Evolutionary conservation across 2,113 vertebrate genomes (phyloP).

Genomic region (Cromileptes altivelis): DNA sequence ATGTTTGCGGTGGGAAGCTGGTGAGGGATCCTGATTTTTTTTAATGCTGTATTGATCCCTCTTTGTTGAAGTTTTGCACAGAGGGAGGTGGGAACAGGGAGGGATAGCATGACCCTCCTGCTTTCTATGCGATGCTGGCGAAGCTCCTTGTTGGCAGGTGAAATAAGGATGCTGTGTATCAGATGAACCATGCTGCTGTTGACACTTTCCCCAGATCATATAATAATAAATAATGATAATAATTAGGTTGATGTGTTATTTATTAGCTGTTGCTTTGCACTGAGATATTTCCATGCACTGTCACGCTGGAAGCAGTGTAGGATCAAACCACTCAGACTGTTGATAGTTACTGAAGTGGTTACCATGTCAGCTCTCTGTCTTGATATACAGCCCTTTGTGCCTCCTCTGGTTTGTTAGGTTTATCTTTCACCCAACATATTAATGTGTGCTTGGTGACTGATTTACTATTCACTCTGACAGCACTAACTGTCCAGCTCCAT

Average conservation of each 20-base stretch:
- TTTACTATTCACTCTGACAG: slow-evolving; percentile 22
- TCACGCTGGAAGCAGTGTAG: background rate
- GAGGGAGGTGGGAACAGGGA: background rate
- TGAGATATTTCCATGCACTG: background rate
- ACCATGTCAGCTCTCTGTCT: slow-evolving; percentile 22
- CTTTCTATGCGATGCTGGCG: no score
- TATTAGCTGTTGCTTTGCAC: background rate
- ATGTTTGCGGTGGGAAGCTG: slow-evolving; percentile 7
- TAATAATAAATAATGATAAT: background rate
- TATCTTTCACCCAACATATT: slow-evolving; percentile 10
- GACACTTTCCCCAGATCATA: background rate
- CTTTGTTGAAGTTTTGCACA: background rate
- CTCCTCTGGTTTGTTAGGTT: slow-evolving; percentile 10
- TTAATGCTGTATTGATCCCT: background rate
- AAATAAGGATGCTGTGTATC: background rate
- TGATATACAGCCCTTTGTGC: slow-evolving; percentile 7
- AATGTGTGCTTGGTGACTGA: slow-evolving; percentile 21
- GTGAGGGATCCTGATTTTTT: background rate
- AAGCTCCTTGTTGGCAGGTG: background rate
- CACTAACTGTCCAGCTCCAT: background rate
- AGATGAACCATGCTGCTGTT: background rate
- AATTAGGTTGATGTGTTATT: background rate
- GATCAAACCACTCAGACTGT: slow-evolving; percentile 30
- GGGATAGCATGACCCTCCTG: no score
- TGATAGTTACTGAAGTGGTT: slow-evolving; percentile 45